A percentile compares a stretch with the other conserved stretches of the same genome.
phyloP scores from a whole-genome alignment of 1,140 invertebrate genomes.

The Hermatobates lingyangjiaoensis region DNA sequence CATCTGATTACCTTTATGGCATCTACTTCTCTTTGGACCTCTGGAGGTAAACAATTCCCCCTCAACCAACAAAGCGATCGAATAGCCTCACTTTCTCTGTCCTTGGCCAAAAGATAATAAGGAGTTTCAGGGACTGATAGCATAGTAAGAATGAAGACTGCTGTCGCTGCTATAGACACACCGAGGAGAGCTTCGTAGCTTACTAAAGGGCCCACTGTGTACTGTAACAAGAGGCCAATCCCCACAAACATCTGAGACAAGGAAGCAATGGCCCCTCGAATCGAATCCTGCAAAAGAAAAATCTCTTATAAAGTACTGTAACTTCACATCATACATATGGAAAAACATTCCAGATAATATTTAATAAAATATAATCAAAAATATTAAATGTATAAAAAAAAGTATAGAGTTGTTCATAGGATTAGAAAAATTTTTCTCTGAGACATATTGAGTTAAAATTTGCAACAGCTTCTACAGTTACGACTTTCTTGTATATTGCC shows the following conservation, averaged over 20 bases:
- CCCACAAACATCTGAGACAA: conserved; percentile 1
- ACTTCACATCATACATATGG: not conserved
- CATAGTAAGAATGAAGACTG: not conserved
- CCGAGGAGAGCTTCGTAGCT: not conserved
- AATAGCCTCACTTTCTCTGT: conserved; percentile 26
- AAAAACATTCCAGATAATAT: not conserved
- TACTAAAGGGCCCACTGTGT: conserved; percentile 4
- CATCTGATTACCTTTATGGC: conserved; percentile 9
- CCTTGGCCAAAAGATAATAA: conserved; percentile 10
- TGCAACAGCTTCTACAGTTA: no score
- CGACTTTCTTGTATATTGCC: no score
- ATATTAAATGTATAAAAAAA: not conserved
- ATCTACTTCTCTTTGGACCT: conserved; percentile 6
- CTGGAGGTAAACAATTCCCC: not conserved
- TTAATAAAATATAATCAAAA: not conserved
- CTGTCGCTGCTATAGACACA: not conserved
- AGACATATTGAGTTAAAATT: not conserved
- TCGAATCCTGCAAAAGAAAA: conserved; percentile 1
- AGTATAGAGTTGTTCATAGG: not conserved
- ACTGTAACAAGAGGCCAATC: not conserved
- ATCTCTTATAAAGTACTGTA: not conserved
- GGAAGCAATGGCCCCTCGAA: conserved; percentile 1
- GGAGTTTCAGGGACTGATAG: conserved; percentile 12
- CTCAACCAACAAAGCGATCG: conserved; percentile 2
- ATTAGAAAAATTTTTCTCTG: not conserved